Evolutionary conservation across 1,140 invertebrate genomes (phyloP).

Genomic region (Listronotus oregonensis): DNA sequence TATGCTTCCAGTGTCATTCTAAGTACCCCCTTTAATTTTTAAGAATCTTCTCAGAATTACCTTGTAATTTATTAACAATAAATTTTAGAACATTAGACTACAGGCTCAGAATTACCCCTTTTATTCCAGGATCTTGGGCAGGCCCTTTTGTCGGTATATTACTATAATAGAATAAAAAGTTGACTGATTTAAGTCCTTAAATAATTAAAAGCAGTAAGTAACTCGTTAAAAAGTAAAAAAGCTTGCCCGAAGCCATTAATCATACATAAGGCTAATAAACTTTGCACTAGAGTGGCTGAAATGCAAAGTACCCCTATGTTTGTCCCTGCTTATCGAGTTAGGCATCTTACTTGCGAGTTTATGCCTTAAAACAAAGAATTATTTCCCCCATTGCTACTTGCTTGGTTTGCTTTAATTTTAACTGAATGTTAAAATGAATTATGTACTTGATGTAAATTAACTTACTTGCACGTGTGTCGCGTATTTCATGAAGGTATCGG

Average conservation of each 20-base stretch:
- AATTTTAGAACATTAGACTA: too few species aligned
- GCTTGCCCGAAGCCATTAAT: constrained; percentile 19
- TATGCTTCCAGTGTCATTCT: too few species aligned
- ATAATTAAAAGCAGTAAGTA: too few species aligned
- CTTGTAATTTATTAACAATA: too few species aligned
- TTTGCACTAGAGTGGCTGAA: constrained; percentile 24
- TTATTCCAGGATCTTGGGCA: too few species aligned
- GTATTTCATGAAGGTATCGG: constrained; percentile 23
- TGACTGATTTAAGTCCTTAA: too few species aligned
- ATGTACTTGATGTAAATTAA: constrained; percentile 21
- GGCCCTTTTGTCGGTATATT: too few species aligned
- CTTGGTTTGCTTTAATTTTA: constrained; percentile 4
- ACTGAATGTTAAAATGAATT: constrained; percentile 9
- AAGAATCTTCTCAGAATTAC: too few species aligned
- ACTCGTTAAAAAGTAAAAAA: too few species aligned
- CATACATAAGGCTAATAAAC: constrained; percentile 25
- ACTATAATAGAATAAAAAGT: too few species aligned
- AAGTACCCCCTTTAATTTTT: too few species aligned
- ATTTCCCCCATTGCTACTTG: constrained; percentile 19
- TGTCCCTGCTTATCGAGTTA: constrained; percentile 26
- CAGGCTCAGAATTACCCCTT: too few species aligned
- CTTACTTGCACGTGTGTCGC: constrained; percentile 30
- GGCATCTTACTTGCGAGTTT: constrained; percentile 24
- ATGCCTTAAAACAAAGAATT: constrained; percentile 33
- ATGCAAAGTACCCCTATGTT: constrained; percentile 33